Base-by-base conservation (phyloP, 2,113 vertebrate genomes). In the Ranitomeya variabilis region DNA sequence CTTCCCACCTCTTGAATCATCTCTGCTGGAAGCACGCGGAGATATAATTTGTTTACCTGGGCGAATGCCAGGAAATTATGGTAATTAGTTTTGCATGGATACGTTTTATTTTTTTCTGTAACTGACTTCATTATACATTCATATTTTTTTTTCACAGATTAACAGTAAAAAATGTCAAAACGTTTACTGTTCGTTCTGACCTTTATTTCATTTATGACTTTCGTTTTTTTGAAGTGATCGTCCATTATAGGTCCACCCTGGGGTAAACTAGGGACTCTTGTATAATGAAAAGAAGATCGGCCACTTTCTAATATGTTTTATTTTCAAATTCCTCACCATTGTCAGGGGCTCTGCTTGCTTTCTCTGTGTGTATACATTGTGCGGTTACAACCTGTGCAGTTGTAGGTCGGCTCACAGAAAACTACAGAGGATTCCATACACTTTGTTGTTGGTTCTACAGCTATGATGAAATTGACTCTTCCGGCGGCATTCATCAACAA, bases 31-130 rank as follows among this genome's bases (percentile, higher is more conserved):
- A 69, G 37, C 51, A 37, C 45, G 57, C 78, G 67, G 51, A 73
- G 19, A 37, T 89, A 37, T 89, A 5, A n/a, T 89, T 66, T 84
- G 81, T 84, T 84, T 84, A 89, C 87, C 16, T 45, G n/a, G 19
- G 54, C 23, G 21, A 52, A 54, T 21, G 87, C 87, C 87, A 84
- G 73, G 59, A 84, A 89, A 89, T 64, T 67, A 84, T 84, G 84
- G 31, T 76, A 83, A 88, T 88, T 83, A 57, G 87, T 89, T 89
- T 89, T 83, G 81, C 62, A 79, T 84, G 87, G 73, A 80, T 19
- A 54, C n/a, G 19, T 76, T 62, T 77, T 51, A 74, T 83, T 88
- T 31, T 81, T 5, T 9, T 62, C 23, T 31, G 23, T 52, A 31
- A 14, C 37, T n/a, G 10, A 9, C 59, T 26, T 57, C 26, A 18